phyloP scores from a whole-genome alignment of 2,888 invertebrate genomes.

The Petrolisthes manimaculis region DNA sequence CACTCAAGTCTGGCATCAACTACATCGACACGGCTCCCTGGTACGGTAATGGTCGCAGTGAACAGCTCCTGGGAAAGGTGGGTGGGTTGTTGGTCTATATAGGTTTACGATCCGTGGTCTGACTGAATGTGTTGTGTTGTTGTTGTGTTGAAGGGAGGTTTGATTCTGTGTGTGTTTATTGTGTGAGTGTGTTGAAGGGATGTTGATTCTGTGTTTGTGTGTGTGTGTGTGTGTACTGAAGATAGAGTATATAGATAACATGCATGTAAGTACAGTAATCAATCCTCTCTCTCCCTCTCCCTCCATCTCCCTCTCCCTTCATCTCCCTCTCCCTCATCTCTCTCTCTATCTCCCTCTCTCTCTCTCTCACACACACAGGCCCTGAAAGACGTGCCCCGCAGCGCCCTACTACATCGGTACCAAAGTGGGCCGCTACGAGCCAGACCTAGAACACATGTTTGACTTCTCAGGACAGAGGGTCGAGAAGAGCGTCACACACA shows the following conservation, averaged over 20 bases:
- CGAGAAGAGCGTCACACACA: slow-evolving; percentile 80
- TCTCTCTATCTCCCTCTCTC: not conserved
- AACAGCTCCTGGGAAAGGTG: slow-evolving; percentile 82
- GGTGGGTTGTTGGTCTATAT: too few relatives aligned
- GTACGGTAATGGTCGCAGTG: slow-evolving; percentile 91
- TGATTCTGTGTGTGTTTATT: too few relatives aligned
- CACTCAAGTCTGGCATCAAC: slow-evolving; percentile 85
- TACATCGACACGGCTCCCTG: slow-evolving; percentile 93
- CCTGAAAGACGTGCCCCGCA: slow-evolving; percentile 81
- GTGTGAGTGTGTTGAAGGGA: too few relatives aligned
- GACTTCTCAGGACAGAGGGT: slow-evolving; percentile 86
- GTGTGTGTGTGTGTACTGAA: too few relatives aligned
- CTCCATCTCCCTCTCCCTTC: not conserved
- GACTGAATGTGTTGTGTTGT: too few relatives aligned
- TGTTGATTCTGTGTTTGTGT: too few relatives aligned
- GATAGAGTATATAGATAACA: too few relatives aligned
- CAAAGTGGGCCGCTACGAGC: slow-evolving; percentile 86
- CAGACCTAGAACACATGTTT: slow-evolving; percentile 81
- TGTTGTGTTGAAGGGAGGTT: too few relatives aligned
- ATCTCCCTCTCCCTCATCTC: not conserved
- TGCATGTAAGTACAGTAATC: too few relatives aligned
- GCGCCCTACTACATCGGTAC: slow-evolving; percentile 88
- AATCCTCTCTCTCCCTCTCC: not conserved
- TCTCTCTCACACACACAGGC: slow-evolving; percentile 72
- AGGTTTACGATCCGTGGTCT: too few relatives aligned